A percentile compares a stretch with the other conserved stretches of the same genome.
These are phyloP conservation scores for Eupithecia subumbrata DNA, from an alignment of 2,888 invertebrate species.

Conservation along the genomic window DNA sequence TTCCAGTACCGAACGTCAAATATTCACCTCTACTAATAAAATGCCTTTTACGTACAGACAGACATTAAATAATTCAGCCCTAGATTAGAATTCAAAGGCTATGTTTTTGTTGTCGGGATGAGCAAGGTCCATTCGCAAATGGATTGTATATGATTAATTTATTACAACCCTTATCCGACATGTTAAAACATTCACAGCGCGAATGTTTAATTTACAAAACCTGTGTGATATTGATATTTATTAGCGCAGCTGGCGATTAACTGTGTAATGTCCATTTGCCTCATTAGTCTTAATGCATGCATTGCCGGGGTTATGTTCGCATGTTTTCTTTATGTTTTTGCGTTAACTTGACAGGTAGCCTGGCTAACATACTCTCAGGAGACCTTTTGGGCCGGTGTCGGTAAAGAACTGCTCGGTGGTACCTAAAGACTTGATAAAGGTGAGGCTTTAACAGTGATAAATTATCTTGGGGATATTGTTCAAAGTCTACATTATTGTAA, in stretches of 20 bases:
- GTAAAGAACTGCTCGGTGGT: slow-evolving; percentile 1
- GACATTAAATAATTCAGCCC: slow-evolving; percentile 14
- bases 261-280: slow-evolving; percentile 34
- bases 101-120: slow-evolving; percentile 30
- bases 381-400: background rate
- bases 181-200: slow-evolving; percentile 42
- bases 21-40: background rate
- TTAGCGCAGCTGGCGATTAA: slow-evolving; percentile 36
- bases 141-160: slow-evolving; percentile 48
- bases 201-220: slow-evolving; percentile 41
- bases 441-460: background rate
- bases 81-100: slow-evolving; percentile 16
- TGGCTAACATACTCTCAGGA: background rate
- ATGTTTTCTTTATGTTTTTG: slow-evolving; percentile 9
- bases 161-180: slow-evolving; percentile 46
- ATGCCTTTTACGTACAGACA: background rate
- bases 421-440: slow-evolving; percentile 4
- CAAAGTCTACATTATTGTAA: background rate
- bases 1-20: background rate
- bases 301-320: slow-evolving; percentile 16
- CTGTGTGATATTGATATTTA: slow-evolving; percentile 43
- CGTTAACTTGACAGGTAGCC: background rate
- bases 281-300: slow-evolving; percentile 42
- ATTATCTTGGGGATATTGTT: slow-evolving; percentile 4
- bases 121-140: slow-evolving; percentile 40